phyloP scores from a whole-genome alignment of 2,888 invertebrate species.

The Volucella bombylans region DNA sequence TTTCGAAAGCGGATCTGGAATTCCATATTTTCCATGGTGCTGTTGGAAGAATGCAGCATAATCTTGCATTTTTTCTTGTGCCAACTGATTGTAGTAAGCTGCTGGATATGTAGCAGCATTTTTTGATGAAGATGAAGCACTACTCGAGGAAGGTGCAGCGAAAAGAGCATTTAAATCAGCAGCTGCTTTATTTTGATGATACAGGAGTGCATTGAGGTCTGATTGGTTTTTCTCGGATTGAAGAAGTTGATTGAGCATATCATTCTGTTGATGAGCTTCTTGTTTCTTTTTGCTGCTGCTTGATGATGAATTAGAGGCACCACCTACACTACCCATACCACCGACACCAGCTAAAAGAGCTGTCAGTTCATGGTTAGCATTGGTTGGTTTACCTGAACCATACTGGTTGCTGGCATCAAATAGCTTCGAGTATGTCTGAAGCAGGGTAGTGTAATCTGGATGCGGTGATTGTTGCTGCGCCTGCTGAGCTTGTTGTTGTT shows the following conservation, averaged over 20 bases:
- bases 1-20: conserved; percentile 90
- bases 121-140: conserved; percentile 73
- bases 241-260: conserved; percentile 81
- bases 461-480: conserved; percentile 77
- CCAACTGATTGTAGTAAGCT: conserved; percentile 80
- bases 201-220: conserved; percentile 80
- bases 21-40: conserved; percentile 81
- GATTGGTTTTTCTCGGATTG: conserved; percentile 81
- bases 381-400: conserved; percentile 75
- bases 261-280: conserved; percentile 77
- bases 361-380: conserved; percentile 79
- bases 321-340: conserved; percentile 67
- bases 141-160: conserved; percentile 78
- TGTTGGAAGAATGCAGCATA: conserved; percentile 83
- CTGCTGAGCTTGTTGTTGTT: conserved; percentile 76
- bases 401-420: conserved; percentile 81
- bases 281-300: conserved; percentile 68
- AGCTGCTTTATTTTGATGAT: conserved; percentile 81
- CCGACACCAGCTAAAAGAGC: conserved; percentile 79
- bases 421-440: conserved; percentile 82
- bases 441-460: conserved; percentile 80
- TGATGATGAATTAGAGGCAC: conserved; percentile 50
- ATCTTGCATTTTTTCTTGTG: conserved; percentile 83
- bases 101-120: conserved; percentile 78
- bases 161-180: conserved; percentile 81